phyloP scores from a whole-genome alignment of 1,140 invertebrate species.

The Theocolax elegans region DNA sequence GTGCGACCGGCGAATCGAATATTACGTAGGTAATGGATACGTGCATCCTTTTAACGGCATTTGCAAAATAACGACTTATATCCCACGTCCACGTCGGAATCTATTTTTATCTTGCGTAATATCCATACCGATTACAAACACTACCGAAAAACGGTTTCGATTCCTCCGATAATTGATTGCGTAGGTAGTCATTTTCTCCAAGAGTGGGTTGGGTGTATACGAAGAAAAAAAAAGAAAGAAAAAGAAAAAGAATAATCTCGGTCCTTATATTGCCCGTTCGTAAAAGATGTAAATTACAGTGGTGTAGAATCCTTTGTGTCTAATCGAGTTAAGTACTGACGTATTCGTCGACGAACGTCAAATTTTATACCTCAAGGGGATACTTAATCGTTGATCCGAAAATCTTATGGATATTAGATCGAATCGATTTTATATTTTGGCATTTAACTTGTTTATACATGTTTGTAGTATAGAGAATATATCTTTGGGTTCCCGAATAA shows the following conservation, averaged over 20 bases:
- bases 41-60: no score
- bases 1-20: no score
- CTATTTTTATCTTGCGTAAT: no score
- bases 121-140: no score
- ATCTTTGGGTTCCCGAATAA: not conserved
- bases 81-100: no score
- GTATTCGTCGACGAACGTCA: conserved; percentile 11
- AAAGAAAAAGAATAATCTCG: not conserved
- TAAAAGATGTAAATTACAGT: conserved; percentile 34
- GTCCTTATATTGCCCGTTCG: not conserved
- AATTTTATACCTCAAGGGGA: not conserved
- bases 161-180: conserved; percentile 21
- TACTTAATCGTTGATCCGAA: conserved; percentile 22
- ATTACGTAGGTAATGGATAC: no score
- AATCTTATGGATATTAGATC: no score
- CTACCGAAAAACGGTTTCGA: not conserved
- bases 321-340: conserved; percentile 33
- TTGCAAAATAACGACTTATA: no score
- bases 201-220: no score
- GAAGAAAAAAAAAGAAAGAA: not conserved
- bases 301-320: conserved; percentile 19
- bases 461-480: no score
- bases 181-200: conserved; percentile 21
- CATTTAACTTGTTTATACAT: no score
- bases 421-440: no score